phyloP scores from a whole-genome alignment of 1,140 invertebrate species.

The Neomicropteryx cornuta region DNA sequence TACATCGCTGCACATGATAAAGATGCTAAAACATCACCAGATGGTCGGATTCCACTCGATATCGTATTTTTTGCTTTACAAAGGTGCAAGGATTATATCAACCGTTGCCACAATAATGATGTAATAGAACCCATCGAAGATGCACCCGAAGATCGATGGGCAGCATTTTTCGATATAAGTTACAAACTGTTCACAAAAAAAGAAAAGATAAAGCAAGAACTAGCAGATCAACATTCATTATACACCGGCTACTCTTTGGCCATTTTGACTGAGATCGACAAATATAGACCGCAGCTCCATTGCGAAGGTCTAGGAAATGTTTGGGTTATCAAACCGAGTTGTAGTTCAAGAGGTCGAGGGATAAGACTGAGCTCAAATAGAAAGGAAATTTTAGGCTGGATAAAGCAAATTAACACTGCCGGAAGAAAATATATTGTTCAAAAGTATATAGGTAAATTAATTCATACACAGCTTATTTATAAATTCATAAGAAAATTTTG shows the following conservation, averaged over 20 bases:
- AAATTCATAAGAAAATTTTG: background rate
- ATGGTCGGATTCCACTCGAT: conserved; percentile 37
- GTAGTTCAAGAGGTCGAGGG: conserved; percentile 77
- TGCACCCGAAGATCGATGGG: conserved; percentile 50
- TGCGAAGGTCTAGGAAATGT: conserved; percentile 74
- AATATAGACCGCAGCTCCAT: conserved; percentile 50
- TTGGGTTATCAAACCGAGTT: conserved; percentile 89
- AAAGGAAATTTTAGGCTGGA: conserved; percentile 54
- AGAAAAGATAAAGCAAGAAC: conserved; percentile 27
- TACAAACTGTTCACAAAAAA: conserved; percentile 32
- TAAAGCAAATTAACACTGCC: conserved; percentile 32
- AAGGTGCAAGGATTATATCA: conserved; percentile 41
- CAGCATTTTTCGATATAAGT: conserved; percentile 52
- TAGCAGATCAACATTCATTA: conserved; percentile 34
- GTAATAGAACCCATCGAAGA: conserved; percentile 32
- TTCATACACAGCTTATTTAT: conserved; percentile 2
- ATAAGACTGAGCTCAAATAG: conserved; percentile 49
- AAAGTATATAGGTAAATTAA: conserved; percentile 77
- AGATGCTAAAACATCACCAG: too few species aligned
- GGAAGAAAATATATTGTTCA: conserved; percentile 75
- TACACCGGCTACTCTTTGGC: conserved; percentile 40
- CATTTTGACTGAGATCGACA: conserved; percentile 46
- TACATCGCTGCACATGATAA: conserved; percentile 44
- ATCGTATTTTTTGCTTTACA: conserved; percentile 45
- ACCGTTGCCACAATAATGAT: conserved; percentile 36